A percentile compares a stretch with the other conserved stretches of the same genome.
Conservation (phyloP, 2,888 invertebrate species). For the Ochlodes sylvanus region DNA sequence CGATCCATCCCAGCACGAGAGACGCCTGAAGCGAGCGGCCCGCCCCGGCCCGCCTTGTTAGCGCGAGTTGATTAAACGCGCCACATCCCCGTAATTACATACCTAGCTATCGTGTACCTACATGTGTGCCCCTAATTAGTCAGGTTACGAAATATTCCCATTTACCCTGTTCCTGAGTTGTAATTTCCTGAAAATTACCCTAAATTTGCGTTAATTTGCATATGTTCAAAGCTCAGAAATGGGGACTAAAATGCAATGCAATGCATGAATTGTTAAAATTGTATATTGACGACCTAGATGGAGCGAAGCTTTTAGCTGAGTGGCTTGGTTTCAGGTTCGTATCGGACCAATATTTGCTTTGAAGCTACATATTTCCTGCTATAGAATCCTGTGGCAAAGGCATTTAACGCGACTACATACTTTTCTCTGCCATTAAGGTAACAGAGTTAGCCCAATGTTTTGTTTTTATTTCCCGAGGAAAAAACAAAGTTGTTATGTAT, state of each 20-base stretch:
- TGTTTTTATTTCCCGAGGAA: too few species aligned
- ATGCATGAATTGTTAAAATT: slow-evolving; percentile 1
- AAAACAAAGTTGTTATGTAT: too few species aligned
- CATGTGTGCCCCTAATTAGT: slow-evolving; percentile 31
- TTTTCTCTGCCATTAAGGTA: too few species aligned
- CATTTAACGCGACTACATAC: too few species aligned
- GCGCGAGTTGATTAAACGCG: slow-evolving; percentile 30
- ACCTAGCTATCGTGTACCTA: slow-evolving; percentile 18
- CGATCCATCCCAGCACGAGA: not conserved
- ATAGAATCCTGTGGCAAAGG: too few species aligned
- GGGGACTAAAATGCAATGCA: not conserved
- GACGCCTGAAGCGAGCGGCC: slow-evolving; percentile 10
- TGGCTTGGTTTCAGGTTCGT: not conserved
- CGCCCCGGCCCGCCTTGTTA: slow-evolving; percentile 21
- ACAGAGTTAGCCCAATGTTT: too few species aligned
- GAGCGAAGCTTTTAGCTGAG: not conserved
- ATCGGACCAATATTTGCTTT: too few species aligned
- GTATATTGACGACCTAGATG: slow-evolving; percentile 2
- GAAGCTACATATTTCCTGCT: too few species aligned
- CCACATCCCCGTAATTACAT: slow-evolving; percentile 27
- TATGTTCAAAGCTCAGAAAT: slow-evolving; percentile 5
- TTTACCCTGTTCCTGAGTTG: slow-evolving; percentile 17
- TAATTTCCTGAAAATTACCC: slow-evolving; percentile 30
- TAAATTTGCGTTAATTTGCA: slow-evolving; percentile 16
- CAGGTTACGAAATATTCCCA: slow-evolving; percentile 25